Percentiles rank a stretch among this genome's conserved stretches.
phyloP scores from a whole-genome alignment of 2,888 invertebrate species.

The Lasioglossum villosulum region DNA sequence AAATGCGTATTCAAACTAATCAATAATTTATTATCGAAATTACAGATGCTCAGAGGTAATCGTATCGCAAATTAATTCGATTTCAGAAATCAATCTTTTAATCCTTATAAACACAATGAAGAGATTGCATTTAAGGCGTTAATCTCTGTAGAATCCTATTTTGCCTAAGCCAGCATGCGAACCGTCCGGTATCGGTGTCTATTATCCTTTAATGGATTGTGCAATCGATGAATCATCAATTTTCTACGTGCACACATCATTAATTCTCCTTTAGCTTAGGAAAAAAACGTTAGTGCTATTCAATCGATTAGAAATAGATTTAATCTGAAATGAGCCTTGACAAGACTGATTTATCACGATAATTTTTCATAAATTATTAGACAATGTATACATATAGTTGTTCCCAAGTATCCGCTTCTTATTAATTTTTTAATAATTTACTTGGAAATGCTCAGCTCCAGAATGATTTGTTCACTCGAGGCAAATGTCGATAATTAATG shows the following conservation, averaged over 20 bases:
- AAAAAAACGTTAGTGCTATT: background rate
- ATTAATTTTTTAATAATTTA: background rate
- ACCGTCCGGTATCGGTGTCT: background rate
- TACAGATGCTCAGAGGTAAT: background rate
- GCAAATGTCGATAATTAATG: slow-evolving; percentile 11
- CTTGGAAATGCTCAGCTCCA: background rate
- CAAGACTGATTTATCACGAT: too few relatives aligned
- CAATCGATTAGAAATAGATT: background rate
- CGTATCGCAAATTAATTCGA: background rate
- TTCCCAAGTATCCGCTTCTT: too few relatives aligned
- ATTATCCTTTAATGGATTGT: slow-evolving; percentile 10
- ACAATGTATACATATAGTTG: too few relatives aligned
- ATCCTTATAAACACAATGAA: slow-evolving; percentile 29
- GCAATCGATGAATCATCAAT: slow-evolving; percentile 21
- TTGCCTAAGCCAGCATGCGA: slow-evolving; percentile 28
- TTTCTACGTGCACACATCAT: background rate
- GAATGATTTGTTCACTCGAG: background rate
- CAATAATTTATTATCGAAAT: background rate
- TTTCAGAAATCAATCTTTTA: slow-evolving; percentile 4
- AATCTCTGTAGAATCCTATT: slow-evolving; percentile 38
- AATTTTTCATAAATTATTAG: too few relatives aligned
- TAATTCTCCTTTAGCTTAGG: background rate
- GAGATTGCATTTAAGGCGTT: slow-evolving; percentile 4
- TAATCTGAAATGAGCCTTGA: too few relatives aligned
- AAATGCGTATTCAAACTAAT: background rate